Base-by-base conservation (phyloP, 2,797 vertebrate genomes). In the Sternotherus odoratus region DNA sequence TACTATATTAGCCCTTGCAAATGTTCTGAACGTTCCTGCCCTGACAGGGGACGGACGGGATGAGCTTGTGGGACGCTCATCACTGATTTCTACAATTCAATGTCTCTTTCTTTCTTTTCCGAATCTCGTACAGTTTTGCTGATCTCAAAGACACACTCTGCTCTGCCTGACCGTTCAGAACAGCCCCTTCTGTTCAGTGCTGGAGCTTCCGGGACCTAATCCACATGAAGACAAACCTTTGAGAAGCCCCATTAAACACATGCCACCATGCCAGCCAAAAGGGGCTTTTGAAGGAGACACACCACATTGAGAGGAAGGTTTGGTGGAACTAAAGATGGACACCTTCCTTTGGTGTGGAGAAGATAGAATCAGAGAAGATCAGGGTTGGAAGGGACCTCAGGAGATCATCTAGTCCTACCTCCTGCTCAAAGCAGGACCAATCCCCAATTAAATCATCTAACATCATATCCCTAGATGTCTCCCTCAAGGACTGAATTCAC, bases 11-110 rank as follows among this genome's bases (percentile, higher is more conserved):
- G 57, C 66, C n/a, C 23, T 26, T 43, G 39, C 69, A 74, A 36
- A 13, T 15, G 39, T 74, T 43, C 69, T 46, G 69, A 24, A 24
- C 63, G 21, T 19, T 66, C 63, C 33, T 66, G 33, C 63, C 24
- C 69, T 24, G 43, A 21, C 4, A 7, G 23, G 23, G 36, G 7
- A 26, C 6, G 39, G 43, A 28, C 24, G 8, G 13, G 39, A 74
- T 8, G 23, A 46, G 6, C 6, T 46, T 8, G 23, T 74, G 24
- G 66, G 30, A 39, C 0, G 1, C 80, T 66, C 60, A 17, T 21
- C 60, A 4, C 60, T 10, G 19, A 10, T n/a, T n/a, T 63, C 33
- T n/a, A 63, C 2, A 8, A n/a, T n/a, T 63, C 33, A 0, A 33
- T 8, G 1, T 28, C 30, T 30, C 49, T 13, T 12, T 49, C 19